Base-by-base conservation (phyloP, 2,113 vertebrate genomes). In the Neoarius graeffei region DNA sequence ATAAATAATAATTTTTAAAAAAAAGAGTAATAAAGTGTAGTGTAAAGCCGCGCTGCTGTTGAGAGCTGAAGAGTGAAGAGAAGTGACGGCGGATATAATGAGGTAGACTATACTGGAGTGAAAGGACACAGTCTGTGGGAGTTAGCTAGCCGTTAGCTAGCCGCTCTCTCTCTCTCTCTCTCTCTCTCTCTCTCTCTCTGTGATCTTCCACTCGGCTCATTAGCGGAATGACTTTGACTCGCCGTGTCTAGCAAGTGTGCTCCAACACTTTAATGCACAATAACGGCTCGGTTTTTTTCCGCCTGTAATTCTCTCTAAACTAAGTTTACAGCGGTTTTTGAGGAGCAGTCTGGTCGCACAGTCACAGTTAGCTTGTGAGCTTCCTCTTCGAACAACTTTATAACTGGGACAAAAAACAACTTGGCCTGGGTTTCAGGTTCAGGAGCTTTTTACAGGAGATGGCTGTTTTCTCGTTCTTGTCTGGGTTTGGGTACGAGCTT, bases 91-190 rank as follows among this genome's bases (percentile, higher is more conserved):
- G 14, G 71, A 20, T 89, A 57, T 60, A 30, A 69, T 7, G 88
- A 84, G 87, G 86, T 88, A 82, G 87, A 81, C 85, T 87, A 82
- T 85, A 71, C 73, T 77, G 74, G 86, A 81, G 90, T 83, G 88
- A 42, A 87, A 89, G 91, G 92, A 91, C 83, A 42, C 74, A 59
- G 86, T 69, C 71, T 62, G 73, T 54, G 62, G 67, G 81, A 88
- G 85, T 90, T 89, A 83, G 89, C 84, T 71, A 81, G 86, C 87
- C 81, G 87, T 90, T 90, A 90, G 89, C 88, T 89, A 87, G 89
- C 87, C 76, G 48, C 60, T 48, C 74, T 20, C 50, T 73, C 60
- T 42, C 35, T 35, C 35, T 35, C n/a, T n/a, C n/a, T n/a, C n/a
- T n/a, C n/a, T n/a, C n/a, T n/a, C 35, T 35, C 35, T 42, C 35